A percentile compares a stretch with the other conserved stretches of the same genome.
Evolutionary conservation across 53 echinoderm and acorn worm genomes (phyloP).

Genomic region (Arbacia lixula): DNA sequence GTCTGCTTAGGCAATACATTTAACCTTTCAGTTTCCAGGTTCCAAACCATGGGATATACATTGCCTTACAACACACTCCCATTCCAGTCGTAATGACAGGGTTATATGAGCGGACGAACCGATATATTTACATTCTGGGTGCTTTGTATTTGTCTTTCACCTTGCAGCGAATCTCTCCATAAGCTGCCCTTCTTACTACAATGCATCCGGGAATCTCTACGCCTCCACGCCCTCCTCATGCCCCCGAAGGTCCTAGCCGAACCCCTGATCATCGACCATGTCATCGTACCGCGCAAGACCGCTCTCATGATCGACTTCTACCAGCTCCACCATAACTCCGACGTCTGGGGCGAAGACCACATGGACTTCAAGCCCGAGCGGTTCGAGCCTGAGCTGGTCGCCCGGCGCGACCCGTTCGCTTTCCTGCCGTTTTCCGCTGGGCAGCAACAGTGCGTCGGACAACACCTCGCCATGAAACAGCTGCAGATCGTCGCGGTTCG

Average conservation of each 20-base stretch:
- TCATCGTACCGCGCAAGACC: slow-evolving; percentile 48
- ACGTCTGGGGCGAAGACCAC: slow-evolving; percentile 75
- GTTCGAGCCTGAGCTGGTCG: slow-evolving; percentile 43
- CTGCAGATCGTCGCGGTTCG: slow-evolving; percentile 49
- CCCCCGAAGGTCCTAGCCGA: slow-evolving; percentile 22
- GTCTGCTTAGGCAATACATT: too few species aligned
- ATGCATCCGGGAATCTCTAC: slow-evolving; percentile 74
- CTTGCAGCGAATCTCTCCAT: slow-evolving; percentile 58
- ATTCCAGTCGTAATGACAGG: too few species aligned
- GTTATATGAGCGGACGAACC: too few species aligned
- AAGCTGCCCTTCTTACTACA: slow-evolving; percentile 58
- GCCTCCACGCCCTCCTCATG: slow-evolving; percentile 50
- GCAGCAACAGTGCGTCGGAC: slow-evolving; percentile 66
- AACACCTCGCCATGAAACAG: slow-evolving; percentile 58
- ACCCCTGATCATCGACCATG: slow-evolving; percentile 47
- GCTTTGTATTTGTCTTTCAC: background rate
- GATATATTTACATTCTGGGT: too few species aligned
- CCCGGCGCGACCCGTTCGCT: slow-evolving; percentile 62
- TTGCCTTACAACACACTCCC: too few species aligned
- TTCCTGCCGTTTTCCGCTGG: slow-evolving; percentile 70
- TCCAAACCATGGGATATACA: too few species aligned
- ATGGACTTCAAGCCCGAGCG: slow-evolving; percentile 72
- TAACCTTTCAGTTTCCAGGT: background rate
- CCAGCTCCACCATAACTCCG: slow-evolving; percentile 74
- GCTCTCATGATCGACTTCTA: slow-evolving; percentile 57